Conservation (phyloP, 2,888 invertebrate species). For the Apantesis nais region DNA sequence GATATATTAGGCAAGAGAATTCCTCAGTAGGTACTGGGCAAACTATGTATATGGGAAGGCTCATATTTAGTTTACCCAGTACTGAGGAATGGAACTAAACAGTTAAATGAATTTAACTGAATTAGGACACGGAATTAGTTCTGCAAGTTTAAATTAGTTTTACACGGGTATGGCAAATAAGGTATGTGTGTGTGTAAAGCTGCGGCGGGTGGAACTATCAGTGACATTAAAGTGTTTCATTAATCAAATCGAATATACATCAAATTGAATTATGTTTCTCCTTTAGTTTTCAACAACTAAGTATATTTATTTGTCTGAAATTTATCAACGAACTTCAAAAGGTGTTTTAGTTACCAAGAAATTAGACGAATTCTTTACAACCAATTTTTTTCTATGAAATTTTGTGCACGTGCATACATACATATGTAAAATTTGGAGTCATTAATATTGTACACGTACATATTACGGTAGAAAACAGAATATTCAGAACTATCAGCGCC, state of each 20-base stretch:
- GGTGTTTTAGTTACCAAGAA: no score
- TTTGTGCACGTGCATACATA: no score
- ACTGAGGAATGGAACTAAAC: neutral
- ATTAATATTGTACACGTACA: no score
- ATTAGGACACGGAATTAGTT: slow-evolving; percentile 9
- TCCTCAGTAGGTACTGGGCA: no score
- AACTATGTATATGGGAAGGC: no score
- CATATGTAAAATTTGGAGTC: neutral
- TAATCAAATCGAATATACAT: neutral
- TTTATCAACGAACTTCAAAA: neutral
- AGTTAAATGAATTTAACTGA: slow-evolving; percentile 8
- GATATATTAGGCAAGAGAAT: no score
- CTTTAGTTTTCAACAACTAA: neutral
- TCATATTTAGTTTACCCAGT: no score
- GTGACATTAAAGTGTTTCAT: neutral
- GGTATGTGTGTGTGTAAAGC: neutral
- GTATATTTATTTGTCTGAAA: neutral
- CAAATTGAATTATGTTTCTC: neutral
- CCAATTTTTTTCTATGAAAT: neutral
- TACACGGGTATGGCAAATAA: slow-evolving; percentile 9
- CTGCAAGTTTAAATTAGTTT: slow-evolving; percentile 18
- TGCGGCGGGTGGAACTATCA: slow-evolving; percentile 1
- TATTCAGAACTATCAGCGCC: no score
- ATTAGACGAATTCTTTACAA: no score
- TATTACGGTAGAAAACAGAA: no score